A percentile compares a stretch with the other conserved stretches of the same genome.
Conservation (phyloP, 2,113 vertebrate species). For the Lepus americanus region DNA sequence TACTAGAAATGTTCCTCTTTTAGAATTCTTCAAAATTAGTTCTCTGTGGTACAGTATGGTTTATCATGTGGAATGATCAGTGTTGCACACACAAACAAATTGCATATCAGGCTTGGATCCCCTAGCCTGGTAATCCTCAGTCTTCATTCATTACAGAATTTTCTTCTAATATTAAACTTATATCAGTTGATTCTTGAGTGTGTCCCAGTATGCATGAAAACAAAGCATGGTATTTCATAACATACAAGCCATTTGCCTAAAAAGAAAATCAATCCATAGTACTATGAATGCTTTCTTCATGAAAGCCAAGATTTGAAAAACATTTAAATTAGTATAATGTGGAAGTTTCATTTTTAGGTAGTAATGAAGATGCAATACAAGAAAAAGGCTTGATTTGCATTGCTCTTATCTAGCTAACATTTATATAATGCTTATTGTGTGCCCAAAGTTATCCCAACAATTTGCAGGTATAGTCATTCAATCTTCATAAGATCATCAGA, state of each 20-base stretch:
- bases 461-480: background rate
- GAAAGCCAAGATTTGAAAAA: background rate
- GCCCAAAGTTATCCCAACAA: background rate
- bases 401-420: background rate
- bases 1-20: constrained; percentile 61
- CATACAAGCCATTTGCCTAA: background rate
- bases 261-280: background rate
- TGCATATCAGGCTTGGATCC: background rate
- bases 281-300: background rate
- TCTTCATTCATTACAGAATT: background rate
- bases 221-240: background rate
- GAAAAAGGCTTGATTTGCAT: background rate
- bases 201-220: background rate
- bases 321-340: background rate
- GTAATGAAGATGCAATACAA: background rate
- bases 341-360: background rate
- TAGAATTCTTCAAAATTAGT: constrained; percentile 74
- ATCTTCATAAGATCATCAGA: background rate
- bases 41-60: background rate
- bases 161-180: background rate
- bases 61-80: background rate
- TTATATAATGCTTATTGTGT: background rate
- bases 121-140: background rate
- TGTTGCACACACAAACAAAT: background rate
- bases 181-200: background rate